A percentile compares a stretch with the other conserved stretches of the same genome.
Conservation (phyloP, 2,797 vertebrate genomes). For the Lepus townsendii region DNA sequence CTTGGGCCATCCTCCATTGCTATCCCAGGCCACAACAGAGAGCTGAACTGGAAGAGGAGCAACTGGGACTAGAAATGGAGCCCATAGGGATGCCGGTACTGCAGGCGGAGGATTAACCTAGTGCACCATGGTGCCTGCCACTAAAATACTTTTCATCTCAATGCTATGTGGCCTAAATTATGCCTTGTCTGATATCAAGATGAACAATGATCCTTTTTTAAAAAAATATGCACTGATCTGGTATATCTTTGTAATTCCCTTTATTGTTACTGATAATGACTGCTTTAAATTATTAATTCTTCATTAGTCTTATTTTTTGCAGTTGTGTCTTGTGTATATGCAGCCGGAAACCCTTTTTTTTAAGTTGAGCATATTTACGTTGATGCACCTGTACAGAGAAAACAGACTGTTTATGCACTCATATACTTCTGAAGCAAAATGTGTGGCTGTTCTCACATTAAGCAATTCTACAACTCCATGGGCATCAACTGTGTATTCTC, state of each 20-base stretch:
- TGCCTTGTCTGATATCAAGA: constrained; percentile 11
- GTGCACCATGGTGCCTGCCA: too few relatives aligned
- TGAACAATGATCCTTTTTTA: not conserved
- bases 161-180: not conserved
- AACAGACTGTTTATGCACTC: not conserved
- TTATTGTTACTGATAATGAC: not conserved
- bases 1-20: too few relatives aligned
- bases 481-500: not conserved
- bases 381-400: not conserved
- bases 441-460: not conserved
- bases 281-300: not conserved
- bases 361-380: not conserved
- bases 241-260: not conserved
- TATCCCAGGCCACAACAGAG: too few relatives aligned
- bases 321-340: not conserved
- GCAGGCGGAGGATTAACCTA: too few relatives aligned
- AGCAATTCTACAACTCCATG: not conserved
- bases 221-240: not conserved
- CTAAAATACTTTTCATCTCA: not conserved
- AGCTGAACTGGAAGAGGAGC: too few relatives aligned
- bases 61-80: too few relatives aligned
- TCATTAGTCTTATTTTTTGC: not conserved
- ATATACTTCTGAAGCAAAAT: not conserved
- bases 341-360: not conserved
- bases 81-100: too few relatives aligned